Conservation (phyloP, 2,888 invertebrate genomes). For the Xanthia icteritia region DNA sequence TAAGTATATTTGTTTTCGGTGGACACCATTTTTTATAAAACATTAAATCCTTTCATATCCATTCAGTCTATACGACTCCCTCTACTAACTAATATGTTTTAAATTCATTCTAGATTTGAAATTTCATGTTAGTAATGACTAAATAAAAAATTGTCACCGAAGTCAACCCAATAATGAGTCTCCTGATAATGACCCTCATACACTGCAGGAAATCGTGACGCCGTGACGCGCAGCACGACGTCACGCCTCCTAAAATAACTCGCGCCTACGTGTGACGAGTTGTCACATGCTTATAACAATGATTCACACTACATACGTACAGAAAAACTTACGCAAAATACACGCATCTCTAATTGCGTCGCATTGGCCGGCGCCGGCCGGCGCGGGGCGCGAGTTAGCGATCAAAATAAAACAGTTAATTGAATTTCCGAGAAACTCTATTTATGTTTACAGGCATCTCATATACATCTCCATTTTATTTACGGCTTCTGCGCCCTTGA, state of each 20-base stretch:
- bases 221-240: constrained; percentile 52
- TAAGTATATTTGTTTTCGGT: too few relatives aligned
- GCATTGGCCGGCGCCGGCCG: constrained; percentile 46
- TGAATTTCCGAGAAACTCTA: constrained; percentile 79
- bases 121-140: too few relatives aligned
- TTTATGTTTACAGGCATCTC: constrained; percentile 76
- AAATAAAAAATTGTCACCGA: too few relatives aligned
- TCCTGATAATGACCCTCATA: too few relatives aligned
- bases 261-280: constrained; percentile 32
- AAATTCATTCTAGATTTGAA: too few relatives aligned
- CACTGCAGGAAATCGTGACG: constrained; percentile 42
- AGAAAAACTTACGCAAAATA: constrained; percentile 67
- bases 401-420: constrained; percentile 73
- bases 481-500: constrained; percentile 72
- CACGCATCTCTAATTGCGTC: constrained; percentile 62
- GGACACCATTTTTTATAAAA: too few relatives aligned
- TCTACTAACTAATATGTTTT: too few relatives aligned
- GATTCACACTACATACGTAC: constrained; percentile 59
- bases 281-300: constrained; percentile 57
- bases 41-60: too few relatives aligned
- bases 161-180: too few relatives aligned
- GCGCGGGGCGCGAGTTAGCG: constrained; percentile 61
- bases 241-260: constrained; percentile 53
- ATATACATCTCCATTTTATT: constrained; percentile 69
- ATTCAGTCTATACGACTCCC: too few relatives aligned